Evolutionary conservation across 2,888 invertebrate species (phyloP).

Genomic region (Parapristionchus giblindavisi): DNA sequence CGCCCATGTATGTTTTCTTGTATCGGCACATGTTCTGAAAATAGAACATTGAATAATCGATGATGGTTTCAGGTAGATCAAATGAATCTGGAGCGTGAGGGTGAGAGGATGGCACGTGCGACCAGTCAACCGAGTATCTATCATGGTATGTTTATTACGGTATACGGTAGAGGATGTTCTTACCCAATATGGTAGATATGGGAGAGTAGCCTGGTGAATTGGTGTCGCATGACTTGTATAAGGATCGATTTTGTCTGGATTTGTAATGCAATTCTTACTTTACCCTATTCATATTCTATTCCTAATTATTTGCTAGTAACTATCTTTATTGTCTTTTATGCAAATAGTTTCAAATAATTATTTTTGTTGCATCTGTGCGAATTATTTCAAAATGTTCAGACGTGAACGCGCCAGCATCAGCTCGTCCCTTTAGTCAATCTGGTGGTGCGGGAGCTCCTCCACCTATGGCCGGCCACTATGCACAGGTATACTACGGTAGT

Average conservation of each 20-base stretch:
- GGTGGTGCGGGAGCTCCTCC: constrained; percentile 17
- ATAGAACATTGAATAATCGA: too few species aligned
- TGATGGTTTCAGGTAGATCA: constrained; percentile 39
- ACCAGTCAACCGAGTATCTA: constrained; percentile 54
- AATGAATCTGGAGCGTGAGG: constrained; percentile 37
- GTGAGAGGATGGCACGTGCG: constrained; percentile 25
- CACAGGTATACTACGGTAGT: not conserved
- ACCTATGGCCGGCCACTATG: not conserved
- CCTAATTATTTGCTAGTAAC: too few species aligned
- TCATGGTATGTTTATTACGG: constrained; percentile 52
- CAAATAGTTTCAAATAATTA: too few species aligned
- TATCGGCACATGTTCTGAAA: too few species aligned
- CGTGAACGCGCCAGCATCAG: too few species aligned
- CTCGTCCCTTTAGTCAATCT: constrained; percentile 27
- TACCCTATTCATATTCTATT: not conserved
- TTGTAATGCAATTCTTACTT: not conserved
- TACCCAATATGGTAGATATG: not conserved
- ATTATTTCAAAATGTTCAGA: too few species aligned
- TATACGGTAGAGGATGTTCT: too few species aligned
- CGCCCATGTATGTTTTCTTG: too few species aligned
- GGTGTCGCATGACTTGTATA: too few species aligned
- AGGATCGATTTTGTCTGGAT: not conserved
- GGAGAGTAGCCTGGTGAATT: too few species aligned
- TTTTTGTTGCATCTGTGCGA: too few species aligned
- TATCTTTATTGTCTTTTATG: too few species aligned